Base-by-base conservation (phyloP, 2,797 vertebrate genomes). In the Gymnoscopelus braueri region DNA sequence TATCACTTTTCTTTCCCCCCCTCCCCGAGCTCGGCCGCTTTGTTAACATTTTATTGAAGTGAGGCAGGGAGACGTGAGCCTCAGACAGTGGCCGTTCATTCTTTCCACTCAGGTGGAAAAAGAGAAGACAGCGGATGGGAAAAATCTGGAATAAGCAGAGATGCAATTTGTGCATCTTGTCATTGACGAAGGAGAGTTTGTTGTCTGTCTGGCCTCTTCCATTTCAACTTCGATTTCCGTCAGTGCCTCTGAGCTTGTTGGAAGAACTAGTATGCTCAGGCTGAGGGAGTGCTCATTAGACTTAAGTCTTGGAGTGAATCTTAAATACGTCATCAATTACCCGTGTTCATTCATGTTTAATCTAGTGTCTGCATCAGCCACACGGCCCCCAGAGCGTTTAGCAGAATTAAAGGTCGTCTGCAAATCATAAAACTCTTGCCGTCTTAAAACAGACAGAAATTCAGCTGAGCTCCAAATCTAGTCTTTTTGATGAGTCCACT, bases 41-140 rank as follows among this genome's bases (percentile, higher is more conserved):
- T 77, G 67, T 79, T 65, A 79, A 80, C 72, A 54, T 77, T 69
- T 67, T 67, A 67, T 60, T 68, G 69, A 80, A 78, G 86, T 78
- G 84, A 79, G 83, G 3, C 3, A 82, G 70, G 57, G 68, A 76
- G 70, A 76, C 8, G 39, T 44, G 39, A 8, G 39, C 8, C 8
- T 7, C 39, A 44, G 55, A 74, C 67, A 78, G 79, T 66, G 75
- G 67, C 13, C 12, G 83, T 61, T 71, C 82, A 86, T 85, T 85
- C 78, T 87, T 24, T 72, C 74, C 79, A 70, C 68, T 86, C 84
- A 81, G 77, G 87, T 84, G 87, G 83, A 87, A 89, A 87, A 68
- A 65, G 47, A 76, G 72, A 71, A 78, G 76, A 79, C 66, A 80
- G 83, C 86, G 82, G 85, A 88, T 57, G 50, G 12, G 78, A 81